Evolutionary conservation across 1,140 invertebrate genomes (phyloP), one percentile per base, ranked within the genome.

Genomic region (Rhynchophorus ferrugineus): DNA sequence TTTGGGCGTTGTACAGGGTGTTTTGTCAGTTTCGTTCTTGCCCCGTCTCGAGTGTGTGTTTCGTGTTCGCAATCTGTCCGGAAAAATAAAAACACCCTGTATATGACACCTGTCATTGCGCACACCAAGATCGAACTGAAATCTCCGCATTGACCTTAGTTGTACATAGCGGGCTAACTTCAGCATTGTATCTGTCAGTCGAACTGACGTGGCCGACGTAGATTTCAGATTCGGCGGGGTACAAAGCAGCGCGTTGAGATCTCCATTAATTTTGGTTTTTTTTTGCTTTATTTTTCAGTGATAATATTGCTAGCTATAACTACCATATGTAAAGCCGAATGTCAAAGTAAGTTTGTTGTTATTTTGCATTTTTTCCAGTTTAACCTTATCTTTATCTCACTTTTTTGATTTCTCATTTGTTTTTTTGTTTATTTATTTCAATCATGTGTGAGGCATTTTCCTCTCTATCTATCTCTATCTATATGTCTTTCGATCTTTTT

Each of bases 261-360:
- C 39, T 38, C 41, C 49, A 58, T 58, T 58, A 56, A 58, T 50
- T 56, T 59, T n/a, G n/a, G n/a, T n/a, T 54, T 44, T 51, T 44
- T 60, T 49, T 58, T 50, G 51, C 59, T 59, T 64, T 64, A 53
- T 62, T 61, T 67, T 68, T 58, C 66, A 68, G 66, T 63, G 63
- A 61, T 68, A 61, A 58, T 62, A 64, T 64, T 62, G 61, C 54
- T 68, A 68, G 61, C 64, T 62, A 65, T 68, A 62, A 65, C 62
- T 54, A 63, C 61, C 58, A 52, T 66, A 59, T 62, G 60, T 61
- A 64, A 68, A 61, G 66, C 66, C 48, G 66, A 68, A 65, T 68
- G 66, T 50, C 66, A 68, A 60, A 68, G 66, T 68, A 68, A 68
- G 66, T 68, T 62, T 57, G 46, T 42, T 59, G 39, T 49, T 62